Evolutionary conservation across 1,140 invertebrate species (phyloP).

Genomic region (Eurosta solidaginis): DNA sequence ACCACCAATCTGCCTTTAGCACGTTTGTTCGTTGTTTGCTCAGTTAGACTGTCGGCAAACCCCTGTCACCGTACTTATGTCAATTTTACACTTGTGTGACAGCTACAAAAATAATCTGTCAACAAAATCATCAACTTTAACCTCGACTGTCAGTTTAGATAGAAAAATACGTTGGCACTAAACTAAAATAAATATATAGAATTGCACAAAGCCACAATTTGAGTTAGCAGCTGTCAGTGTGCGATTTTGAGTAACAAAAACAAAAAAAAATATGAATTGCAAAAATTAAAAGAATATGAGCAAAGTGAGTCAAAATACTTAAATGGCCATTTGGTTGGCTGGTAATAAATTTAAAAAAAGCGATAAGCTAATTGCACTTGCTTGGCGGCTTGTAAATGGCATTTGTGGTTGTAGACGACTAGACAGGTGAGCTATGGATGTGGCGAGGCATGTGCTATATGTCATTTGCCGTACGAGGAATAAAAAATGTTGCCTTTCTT

Average conservation of each 20-base stretch:
- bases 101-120: slow-evolving; percentile 28
- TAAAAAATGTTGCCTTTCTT: too few relatives aligned
- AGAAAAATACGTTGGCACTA: slow-evolving; percentile 8
- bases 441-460: too few relatives aligned
- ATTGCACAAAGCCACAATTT: slow-evolving; percentile 5
- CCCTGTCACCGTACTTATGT: slow-evolving; percentile 24
- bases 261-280: background rate
- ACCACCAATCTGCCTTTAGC: background rate
- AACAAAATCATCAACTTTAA: slow-evolving; percentile 25
- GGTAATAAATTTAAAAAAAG: background rate
- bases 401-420: background rate
- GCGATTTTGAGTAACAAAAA: slow-evolving; percentile 12
- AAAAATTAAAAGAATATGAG: background rate
- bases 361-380: slow-evolving; percentile 1
- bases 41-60: background rate
- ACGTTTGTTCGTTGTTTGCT: background rate
- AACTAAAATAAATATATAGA: background rate
- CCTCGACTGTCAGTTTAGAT: slow-evolving; percentile 23
- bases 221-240: slow-evolving; percentile 18
- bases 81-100: slow-evolving; percentile 27
- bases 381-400: background rate
- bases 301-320: background rate
- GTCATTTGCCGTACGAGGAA: too few relatives aligned
- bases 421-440: background rate
- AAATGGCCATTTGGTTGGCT: background rate